Evolutionary conservation across 2,113 vertebrate genomes (phyloP).

Genomic region (Solea senegalensis): DNA sequence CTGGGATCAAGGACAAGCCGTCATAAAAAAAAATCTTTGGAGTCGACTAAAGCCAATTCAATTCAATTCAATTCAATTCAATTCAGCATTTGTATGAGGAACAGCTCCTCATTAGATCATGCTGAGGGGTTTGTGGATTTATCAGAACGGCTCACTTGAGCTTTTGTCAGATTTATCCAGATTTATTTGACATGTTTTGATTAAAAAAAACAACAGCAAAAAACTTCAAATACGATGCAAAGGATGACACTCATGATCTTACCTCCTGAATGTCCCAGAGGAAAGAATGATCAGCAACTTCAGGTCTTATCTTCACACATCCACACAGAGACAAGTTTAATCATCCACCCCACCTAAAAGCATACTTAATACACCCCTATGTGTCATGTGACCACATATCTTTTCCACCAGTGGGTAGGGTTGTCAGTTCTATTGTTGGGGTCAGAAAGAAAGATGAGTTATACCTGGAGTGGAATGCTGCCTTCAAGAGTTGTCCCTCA

Average conservation of each 20-base stretch:
- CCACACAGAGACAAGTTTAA: constrained; percentile 61
- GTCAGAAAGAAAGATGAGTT: constrained; percentile 52
- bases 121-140: not conserved
- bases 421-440: constrained; percentile 75
- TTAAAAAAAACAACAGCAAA: too few relatives aligned
- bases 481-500: constrained; percentile 39
- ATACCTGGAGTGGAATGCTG: constrained; percentile 55
- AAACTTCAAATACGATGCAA: not conserved
- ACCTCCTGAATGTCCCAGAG: constrained; percentile 41
- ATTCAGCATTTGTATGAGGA: constrained; percentile 12
- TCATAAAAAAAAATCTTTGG: constrained; percentile 21
- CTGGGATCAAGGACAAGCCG: constrained; percentile 17
- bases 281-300: constrained; percentile 35
- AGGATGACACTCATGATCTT: constrained; percentile 30
- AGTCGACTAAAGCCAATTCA: not conserved
- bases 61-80: constrained; percentile 27
- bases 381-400: constrained; percentile 60
- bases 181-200: not conserved
- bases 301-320: constrained; percentile 58
- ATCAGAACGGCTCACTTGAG: not conserved
- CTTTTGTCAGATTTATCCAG: not conserved
- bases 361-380: constrained; percentile 64
- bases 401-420: constrained; percentile 59
- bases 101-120: not conserved
- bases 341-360: constrained; percentile 42